Base-by-base conservation (phyloP, 1,140 invertebrate genomes). In the Drosophila bipectinata region DNA sequence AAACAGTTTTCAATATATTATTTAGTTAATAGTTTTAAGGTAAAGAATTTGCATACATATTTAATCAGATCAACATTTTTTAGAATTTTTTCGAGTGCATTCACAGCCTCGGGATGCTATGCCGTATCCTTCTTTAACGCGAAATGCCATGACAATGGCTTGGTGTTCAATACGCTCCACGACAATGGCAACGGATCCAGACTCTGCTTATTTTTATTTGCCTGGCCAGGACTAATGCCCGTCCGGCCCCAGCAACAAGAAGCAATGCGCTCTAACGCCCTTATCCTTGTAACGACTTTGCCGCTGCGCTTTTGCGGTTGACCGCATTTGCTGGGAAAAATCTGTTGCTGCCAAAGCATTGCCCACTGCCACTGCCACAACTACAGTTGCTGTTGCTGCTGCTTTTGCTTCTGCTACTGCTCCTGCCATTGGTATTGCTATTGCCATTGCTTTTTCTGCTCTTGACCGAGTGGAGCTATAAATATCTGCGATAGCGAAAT, bases 401-500 rank as follows among this genome's bases (percentile, higher is more conserved):
- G 39, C 41, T 18, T 5, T 18, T 24, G 44, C 44, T 45, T 2
- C n/a, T 44, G 39, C 39, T 44, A 7, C 15, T 21, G 15, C 14
- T 45, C 3, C 8, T 21, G 15, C 41, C 15, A 18, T 15, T 45
- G 15, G 15, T 18, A 18, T 15, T 18, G 41, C 41, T 47, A 21
- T 21, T 24, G 44, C 15, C 18, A 47, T 47, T 21, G 44, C 44
- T 21, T 47, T 47, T 47, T 14, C 74, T 87, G 82, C 83, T 87
- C 83, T 87, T 87, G 83, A 88, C 83, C 83, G 83, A 87, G 83
- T 87, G 83, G 67, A 87, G 83, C 83, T 87, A 87, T 87, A 87
- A 87, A 87, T 87, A 87, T 87, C 83, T 88, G 83, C 83, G 83
- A 87, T 87, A 87, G 83, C 83, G 84, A 88, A 87, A 87, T 87